Base-by-base conservation (phyloP, 2,888 invertebrate genomes). In the Isotomurus palustris region DNA sequence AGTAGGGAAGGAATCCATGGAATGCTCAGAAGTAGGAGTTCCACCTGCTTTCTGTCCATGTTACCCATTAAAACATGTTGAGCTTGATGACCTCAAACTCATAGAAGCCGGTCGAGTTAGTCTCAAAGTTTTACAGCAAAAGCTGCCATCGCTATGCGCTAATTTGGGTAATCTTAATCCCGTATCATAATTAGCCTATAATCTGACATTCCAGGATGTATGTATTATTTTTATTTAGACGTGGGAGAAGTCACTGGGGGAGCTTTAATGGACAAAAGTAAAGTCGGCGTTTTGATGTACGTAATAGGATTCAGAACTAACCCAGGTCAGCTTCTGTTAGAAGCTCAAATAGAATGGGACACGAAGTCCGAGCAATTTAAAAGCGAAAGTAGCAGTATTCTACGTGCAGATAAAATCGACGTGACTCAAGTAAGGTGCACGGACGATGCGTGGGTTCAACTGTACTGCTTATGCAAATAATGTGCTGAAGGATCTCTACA, bases 21-120 rank as follows among this genome's bases (percentile, higher is more conserved):
- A 3, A 49, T 60, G 60, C 50, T 10, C 2, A 12, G 38, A 38
- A 3, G 51, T 53, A 5, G 60, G 60, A 2, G 48, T 60, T 5
- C 53, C 60, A 4, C 10, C 41, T 6, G 49, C 53, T 6, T 56
- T 44, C 50, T 60, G 60, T 53, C 36, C 60, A 3, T 60, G 60
- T 36, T 14, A 27, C 4, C 29, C 52, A 17, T 22, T 56, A 6
- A 41, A 43, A 35, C 2, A 25, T 8, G 45, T 56, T 25, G 36
- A 47, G 21, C n/a, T 53, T 4, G 27, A n/a, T 24, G 47, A 56
- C 17, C 28, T 43, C n/a, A 24, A 28, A 2, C 40, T 60, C 2
- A 6, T 48, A 1, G 36, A 56, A 27, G 47, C 27, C 8, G 47
- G 25, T 4, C 12, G 14, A n/a, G 17, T 10, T 17, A 14, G 28